Evolutionary conservation across 2,113 vertebrate genomes (phyloP).

Genomic region (Recurvirostra avosetta): DNA sequence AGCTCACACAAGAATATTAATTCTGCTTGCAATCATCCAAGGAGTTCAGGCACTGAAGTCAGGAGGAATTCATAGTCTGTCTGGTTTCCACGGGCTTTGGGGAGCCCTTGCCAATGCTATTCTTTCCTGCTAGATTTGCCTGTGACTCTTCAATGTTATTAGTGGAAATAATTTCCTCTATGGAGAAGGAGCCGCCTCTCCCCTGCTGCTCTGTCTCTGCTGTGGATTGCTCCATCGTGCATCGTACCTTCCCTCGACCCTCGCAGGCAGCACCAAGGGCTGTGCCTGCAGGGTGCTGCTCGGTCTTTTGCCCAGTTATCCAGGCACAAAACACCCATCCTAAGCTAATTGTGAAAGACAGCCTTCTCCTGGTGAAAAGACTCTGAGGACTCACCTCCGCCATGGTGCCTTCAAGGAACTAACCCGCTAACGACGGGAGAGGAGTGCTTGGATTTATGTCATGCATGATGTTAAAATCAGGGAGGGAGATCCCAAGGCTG

Average conservation of each 20-base stretch:
- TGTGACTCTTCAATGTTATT: not conserved
- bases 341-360: not conserved
- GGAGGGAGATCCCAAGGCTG: not conserved
- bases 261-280: not conserved
- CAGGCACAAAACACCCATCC: not conserved
- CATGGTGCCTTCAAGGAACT: not conserved
- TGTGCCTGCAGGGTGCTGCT: not conserved
- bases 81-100: not conserved
- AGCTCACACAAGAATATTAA: conserved; percentile 1
- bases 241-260: not conserved
- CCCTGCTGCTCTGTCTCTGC: not conserved
- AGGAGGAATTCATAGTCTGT: not conserved
- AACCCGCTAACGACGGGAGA: not conserved
- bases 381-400: not conserved
- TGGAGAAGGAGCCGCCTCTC: not conserved
- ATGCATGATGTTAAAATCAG: not conserved
- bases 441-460: not conserved
- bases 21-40: not conserved
- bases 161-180: not conserved
- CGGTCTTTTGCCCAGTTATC: not conserved
- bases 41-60: not conserved
- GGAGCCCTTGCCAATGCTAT: not conserved
- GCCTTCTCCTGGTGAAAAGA: not conserved
- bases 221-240: not conserved
- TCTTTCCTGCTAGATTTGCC: not conserved